Base-by-base conservation (phyloP, 2,888 invertebrate genomes). In the Lochmaea capreae region DNA sequence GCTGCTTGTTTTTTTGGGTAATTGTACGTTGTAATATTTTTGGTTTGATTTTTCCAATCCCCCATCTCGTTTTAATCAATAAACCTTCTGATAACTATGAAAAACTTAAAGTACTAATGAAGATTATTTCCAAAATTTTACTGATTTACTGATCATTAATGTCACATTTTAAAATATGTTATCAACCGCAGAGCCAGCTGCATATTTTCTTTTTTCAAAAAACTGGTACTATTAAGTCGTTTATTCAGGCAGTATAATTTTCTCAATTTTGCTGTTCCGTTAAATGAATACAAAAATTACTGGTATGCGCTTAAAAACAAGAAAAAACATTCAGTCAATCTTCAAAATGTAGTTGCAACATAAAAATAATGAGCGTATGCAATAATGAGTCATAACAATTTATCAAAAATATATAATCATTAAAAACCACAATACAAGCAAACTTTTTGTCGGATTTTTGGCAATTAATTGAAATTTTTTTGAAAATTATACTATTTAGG, bases 111-210 rank as follows among this genome's bases (percentile, higher is more conserved):
- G 11, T n/a, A 52, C 18, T 6, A 16, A 52, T 54, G 3, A 18
- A 54, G 54, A 54, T 8, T 16, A 8, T 54, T n/a, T 9, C 9
- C 16, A 8, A n/a, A 54, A 54, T 59, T 22, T 59, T 14, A 59
- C n/a, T 33, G 8, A 14, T 33, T 14, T 59, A 2, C 10, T 59
- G 8, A 26, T 26, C 22, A 59, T 59, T 59, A 33, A 5, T 33
- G 59, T 59, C 59, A 59, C 26, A 59, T 59, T 59, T 59, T 59
- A 9, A 33, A 59, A 59, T 59, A 18, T 54, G 33, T 59, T 12
- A 59, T 59, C 14, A 33, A 33, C 14, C 5, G 10, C 18, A 18
- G 9, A 9, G 33, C 33, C 26, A 14, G 59, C 59, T 10, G 59
- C 33, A 33, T 33, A 14, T 18, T 39, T 8, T 39, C 9, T 39